Base-by-base conservation (phyloP, 2,797 vertebrate species). In the Peromyscus eremicus region DNA sequence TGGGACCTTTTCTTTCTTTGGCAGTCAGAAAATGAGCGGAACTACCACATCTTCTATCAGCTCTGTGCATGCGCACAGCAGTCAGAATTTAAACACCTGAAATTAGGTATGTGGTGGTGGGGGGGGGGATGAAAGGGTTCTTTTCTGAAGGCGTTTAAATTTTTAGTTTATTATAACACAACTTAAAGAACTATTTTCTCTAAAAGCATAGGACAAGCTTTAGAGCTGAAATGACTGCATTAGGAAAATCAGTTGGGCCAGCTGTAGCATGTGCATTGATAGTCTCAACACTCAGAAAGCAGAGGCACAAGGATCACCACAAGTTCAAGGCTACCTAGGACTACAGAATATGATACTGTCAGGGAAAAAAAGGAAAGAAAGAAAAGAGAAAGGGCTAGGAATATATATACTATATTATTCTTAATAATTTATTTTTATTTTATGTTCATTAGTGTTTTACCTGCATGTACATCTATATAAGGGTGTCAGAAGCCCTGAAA, bases 31-130 rank as follows among this genome's bases (percentile, higher is more conserved):
- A 99, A 99, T 83, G 99, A 99, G 98, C 98, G 99, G 93, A 99
- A 99, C 98, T 99, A 99, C 97, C 99, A 99, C 98, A 99, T 99
- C 97, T 99, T 99, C 98, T 99, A 99, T 98, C 99, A 99, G 98
- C 97, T 99, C 97, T 99, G 99, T 97, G 99, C 99, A 64, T 99
- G 99, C 92, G 99, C 99, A 71, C 97, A 98, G 88, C 98, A 99
- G 57, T 98, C 99, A 2, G 99, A 99, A 97, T 99, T 99, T 97
- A 99, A 99, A 97, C 98, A 98, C 95, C 99, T 99, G 34, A 99
- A 99, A 98, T 96, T 99, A 95, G 98, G 99, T 99, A 99, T 86
- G 99, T 99, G 95, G 96, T 68, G 34, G 57, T 27, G 43, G 11
- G n/a, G n/a, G n/a, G n/a, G n/a, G n/a, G n/a, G 91, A 0, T 46